Conservation (phyloP, 2,888 invertebrate genomes). For the Oligia fasciuncula region DNA sequence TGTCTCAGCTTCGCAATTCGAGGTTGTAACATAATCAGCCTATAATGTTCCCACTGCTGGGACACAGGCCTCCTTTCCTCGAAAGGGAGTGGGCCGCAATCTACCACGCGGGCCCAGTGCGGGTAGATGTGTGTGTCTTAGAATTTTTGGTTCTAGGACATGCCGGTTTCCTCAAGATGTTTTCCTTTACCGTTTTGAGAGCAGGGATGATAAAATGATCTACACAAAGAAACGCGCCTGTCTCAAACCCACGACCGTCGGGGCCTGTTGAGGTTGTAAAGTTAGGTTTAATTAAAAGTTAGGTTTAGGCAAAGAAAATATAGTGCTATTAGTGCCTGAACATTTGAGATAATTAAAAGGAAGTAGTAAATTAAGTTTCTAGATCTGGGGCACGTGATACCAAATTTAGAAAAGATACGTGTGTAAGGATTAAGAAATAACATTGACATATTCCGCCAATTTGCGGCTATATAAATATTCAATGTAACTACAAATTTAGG, state of each 20-base stretch:
- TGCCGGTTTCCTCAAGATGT: background rate
- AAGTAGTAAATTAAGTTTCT: slow-evolving; percentile 57
- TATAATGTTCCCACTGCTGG: too few relatives aligned
- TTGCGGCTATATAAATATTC: slow-evolving; percentile 67
- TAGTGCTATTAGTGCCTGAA: background rate
- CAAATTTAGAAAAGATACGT: slow-evolving; percentile 50
- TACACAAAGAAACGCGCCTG: background rate
- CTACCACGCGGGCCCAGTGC: background rate
- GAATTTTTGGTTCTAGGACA: background rate
- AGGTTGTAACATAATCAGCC: too few relatives aligned
- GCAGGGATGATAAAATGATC: background rate
- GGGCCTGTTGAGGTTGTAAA: background rate
- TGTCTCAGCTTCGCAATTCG: too few relatives aligned
- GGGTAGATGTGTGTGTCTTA: background rate
- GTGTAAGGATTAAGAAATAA: slow-evolving; percentile 65
- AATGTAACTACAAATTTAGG: slow-evolving; percentile 58
- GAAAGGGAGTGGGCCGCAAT: too few relatives aligned
- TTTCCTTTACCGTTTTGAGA: background rate
- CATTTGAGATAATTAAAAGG: slow-evolving; percentile 52
- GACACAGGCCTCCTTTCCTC: too few relatives aligned
- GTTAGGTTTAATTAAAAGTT: background rate
- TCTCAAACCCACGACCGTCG: background rate
- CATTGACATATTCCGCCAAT: slow-evolving; percentile 60
- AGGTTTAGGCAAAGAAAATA: slow-evolving; percentile 2
- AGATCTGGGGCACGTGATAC: slow-evolving; percentile 54